A percentile compares a stretch with the other conserved stretches of the same genome.
phyloP scores from a whole-genome alignment of 2,888 invertebrate species.

The Tipula lateralis region DNA sequence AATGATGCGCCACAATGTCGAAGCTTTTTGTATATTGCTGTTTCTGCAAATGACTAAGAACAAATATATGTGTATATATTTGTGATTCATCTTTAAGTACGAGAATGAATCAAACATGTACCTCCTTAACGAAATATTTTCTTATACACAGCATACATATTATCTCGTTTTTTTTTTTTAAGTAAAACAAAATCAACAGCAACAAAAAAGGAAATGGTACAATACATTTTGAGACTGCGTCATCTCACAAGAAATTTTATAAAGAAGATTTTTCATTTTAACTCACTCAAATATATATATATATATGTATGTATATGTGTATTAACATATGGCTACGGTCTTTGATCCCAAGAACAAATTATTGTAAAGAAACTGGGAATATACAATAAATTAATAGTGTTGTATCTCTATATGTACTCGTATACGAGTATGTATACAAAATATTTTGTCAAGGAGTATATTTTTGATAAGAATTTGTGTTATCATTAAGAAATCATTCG shows the following conservation, averaged over 20 bases:
- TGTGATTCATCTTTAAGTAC: neutral
- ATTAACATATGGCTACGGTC: slow-evolving; percentile 19
- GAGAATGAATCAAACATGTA: neutral
- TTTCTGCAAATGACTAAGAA: slow-evolving; percentile 1
- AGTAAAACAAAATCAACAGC: no score
- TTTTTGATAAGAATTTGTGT: slow-evolving; percentile 12
- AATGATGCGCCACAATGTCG: neutral
- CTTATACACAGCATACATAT: neutral
- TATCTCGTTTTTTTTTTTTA: neutral
- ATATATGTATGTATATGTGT: neutral
- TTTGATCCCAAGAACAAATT: slow-evolving; percentile 7
- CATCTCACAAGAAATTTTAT: neutral
- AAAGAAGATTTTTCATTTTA: slow-evolving; percentile 4
- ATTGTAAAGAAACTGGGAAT: neutral
- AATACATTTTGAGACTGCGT: slow-evolving; percentile 9
- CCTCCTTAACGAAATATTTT: slow-evolving; percentile 13
- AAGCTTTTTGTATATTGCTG: neutral
- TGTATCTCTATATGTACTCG: no score
- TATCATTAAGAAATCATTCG: slow-evolving; percentile 5
- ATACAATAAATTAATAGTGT: neutral
- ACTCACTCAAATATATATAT: neutral
- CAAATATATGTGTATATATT: neutral
- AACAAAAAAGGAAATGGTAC: slow-evolving; percentile 15
- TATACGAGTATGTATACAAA: no score
- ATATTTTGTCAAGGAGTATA: neutral